phyloP scores from a whole-genome alignment of 2,113 vertebrate species.

The Mus musculus region GRCm39 chr1:131868501-131869000 shows the following conservation, averaged over 20 bases:
- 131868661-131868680: conserved; percentile 42
- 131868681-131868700: conserved; percentile 39
- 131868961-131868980: not conserved
- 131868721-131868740: not conserved
- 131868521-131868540: conserved; percentile 38
- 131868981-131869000: not conserved
- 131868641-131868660: conserved; percentile 60
- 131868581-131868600: not conserved
- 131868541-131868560: conserved; percentile 51
- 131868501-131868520: conserved; percentile 21
- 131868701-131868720: not conserved
- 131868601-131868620: not conserved
- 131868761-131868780: conserved; percentile 9
- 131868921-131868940: not conserved
- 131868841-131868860: conserved; percentile 6
- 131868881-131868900: not conserved
- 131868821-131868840: not conserved
- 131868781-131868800: conserved; percentile 20
- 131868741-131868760: not conserved
- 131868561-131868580: not conserved
- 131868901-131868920: not conserved
- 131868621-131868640: conserved; percentile 43
- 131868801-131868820: not conserved
- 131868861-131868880: conserved; percentile 17
- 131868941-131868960: not conserved